Percentiles rank a stretch among this genome's conserved stretches.
Evolutionary conservation across 2,113 vertebrate species (phyloP).

Genomic region (Psittacula cyanocephala): DNA sequence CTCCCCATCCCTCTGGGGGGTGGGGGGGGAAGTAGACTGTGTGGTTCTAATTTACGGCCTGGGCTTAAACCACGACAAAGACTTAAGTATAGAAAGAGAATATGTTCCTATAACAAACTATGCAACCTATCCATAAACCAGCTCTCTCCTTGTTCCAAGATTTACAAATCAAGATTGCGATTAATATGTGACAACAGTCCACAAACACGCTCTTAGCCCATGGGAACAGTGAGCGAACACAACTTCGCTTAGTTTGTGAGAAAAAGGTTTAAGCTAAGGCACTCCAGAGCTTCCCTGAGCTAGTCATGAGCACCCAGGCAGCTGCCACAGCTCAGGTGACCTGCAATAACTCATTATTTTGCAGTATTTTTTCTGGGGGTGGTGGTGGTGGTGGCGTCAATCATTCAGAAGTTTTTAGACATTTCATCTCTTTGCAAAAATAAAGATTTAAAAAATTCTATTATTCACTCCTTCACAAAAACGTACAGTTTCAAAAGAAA

Average conservation of each 20-base stretch:
- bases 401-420: neutral
- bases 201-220: neutral
- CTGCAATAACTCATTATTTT: neutral
- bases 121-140: neutral
- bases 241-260: neutral
- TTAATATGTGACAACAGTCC: neutral
- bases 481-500: neutral
- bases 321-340: rapidly evolving
- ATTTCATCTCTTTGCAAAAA: neutral
- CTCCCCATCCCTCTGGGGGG: too few species aligned
- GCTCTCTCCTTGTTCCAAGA: neutral
- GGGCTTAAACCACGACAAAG: too few species aligned
- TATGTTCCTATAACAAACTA: neutral
- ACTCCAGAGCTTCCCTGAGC: neutral
- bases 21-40: too few species aligned
- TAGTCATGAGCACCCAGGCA: neutral
- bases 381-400: neutral
- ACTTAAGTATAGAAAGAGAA: neutral
- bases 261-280: neutral
- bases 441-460: neutral
- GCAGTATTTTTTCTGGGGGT: neutral
- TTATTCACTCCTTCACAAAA: neutral
- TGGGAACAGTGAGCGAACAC: neutral
- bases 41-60: too few species aligned
- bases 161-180: neutral